Evolutionary conservation across 2,888 invertebrate species (phyloP).

Genomic region (Microdon myrmicae): DNA sequence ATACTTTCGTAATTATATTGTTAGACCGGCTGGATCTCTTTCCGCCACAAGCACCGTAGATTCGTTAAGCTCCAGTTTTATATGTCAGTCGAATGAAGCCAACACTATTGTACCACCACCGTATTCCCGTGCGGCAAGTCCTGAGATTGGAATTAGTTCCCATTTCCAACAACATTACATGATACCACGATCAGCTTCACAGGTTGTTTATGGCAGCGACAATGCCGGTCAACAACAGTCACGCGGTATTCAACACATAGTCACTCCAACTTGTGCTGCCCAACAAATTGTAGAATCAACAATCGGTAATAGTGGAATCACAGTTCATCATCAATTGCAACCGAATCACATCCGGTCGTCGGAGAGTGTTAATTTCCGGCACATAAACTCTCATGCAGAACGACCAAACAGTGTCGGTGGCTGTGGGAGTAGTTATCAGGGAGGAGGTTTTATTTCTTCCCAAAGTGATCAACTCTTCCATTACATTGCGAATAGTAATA

Average conservation of each 20-base stretch:
- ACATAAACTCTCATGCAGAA: conserved; percentile 48
- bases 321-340: conserved; percentile 41
- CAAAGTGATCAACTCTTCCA: conserved; percentile 66
- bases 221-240: conserved; percentile 53
- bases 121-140: conserved; percentile 82
- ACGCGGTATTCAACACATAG: conserved; percentile 37
- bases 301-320: conserved; percentile 40
- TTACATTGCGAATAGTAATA: conserved; percentile 63
- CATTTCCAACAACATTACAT: conserved; percentile 61
- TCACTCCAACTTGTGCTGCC: conserved; percentile 29
- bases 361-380: conserved; percentile 60
- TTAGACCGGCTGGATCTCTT: conserved; percentile 79
- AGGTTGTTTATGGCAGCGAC: conserved; percentile 67
- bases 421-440: conserved; percentile 34
- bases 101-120: conserved; percentile 86
- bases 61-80: conserved; percentile 86
- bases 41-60: conserved; percentile 88
- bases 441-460: conserved; percentile 59
- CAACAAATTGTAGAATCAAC: conserved; percentile 55
- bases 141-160: conserved; percentile 72
- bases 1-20: conserved; percentile 83
- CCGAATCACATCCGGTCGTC: conserved; percentile 57
- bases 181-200: conserved; percentile 72
- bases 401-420: conserved; percentile 52
- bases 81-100: conserved; percentile 87